A percentile compares a stretch with the other conserved stretches of the same genome.
These are phyloP conservation scores for Eueremaeus valkanovi DNA, from an alignment of 2,888 invertebrate species.

Conservation along the genomic window DNA sequence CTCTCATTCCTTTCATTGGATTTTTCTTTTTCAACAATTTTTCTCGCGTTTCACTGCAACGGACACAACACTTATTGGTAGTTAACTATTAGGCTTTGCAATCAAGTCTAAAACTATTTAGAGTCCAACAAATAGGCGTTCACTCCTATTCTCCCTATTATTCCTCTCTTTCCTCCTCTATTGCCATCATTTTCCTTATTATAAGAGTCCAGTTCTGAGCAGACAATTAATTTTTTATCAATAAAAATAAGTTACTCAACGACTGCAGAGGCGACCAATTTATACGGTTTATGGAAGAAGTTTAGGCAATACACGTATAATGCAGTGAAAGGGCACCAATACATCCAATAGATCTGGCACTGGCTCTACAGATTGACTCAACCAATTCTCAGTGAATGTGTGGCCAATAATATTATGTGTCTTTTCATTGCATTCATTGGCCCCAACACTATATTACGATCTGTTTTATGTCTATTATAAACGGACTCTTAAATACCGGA, in stretches of 20 bases:
- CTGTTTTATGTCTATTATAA: neutral
- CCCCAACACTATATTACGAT: conserved; percentile 9
- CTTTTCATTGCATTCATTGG: conserved; percentile 2
- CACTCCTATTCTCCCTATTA: neutral
- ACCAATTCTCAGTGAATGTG: neutral
- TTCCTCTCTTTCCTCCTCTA: neutral
- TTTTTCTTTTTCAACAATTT: neutral
- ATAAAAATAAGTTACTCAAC: conserved; percentile 17
- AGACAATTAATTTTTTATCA: conserved; percentile 24
- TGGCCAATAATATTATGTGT: conserved; percentile 1
- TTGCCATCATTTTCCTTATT: conserved; percentile 6
- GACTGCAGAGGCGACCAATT: neutral
- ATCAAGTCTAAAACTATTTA: neutral
- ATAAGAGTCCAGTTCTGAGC: conserved; percentile 10
- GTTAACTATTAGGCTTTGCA: neutral
- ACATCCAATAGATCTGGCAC: too few species aligned
- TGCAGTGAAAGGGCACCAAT: neutral
- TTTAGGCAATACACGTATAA: neutral
- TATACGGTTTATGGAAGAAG: neutral
- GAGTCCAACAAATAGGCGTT: conserved; percentile 15
- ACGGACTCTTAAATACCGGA: conserved; percentile 3
- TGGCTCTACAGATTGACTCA: too few species aligned
- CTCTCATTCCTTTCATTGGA: neutral
- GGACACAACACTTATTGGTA: neutral
- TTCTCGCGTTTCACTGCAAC: neutral